phyloP scores from a whole-genome alignment of 2,888 invertebrate species.

The Baronia brevicornis region DNA sequence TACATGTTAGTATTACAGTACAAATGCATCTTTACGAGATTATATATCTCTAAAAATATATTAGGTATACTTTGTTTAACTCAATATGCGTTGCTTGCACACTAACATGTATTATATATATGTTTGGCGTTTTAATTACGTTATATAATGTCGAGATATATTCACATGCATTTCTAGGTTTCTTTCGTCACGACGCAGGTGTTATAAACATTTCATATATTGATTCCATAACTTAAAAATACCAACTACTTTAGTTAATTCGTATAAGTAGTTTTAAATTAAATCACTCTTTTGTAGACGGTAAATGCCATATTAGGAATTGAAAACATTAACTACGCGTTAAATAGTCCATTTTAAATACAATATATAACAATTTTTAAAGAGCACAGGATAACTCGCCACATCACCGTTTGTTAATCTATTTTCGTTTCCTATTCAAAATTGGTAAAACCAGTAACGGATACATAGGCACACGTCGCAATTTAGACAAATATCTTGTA shows the following conservation, averaged over 20 bases:
- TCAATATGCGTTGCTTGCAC: conserved; percentile 42
- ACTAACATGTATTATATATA: conserved; percentile 37
- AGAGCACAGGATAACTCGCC: conserved; percentile 39
- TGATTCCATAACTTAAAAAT: conserved; percentile 55
- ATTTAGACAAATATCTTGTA: conserved; percentile 37
- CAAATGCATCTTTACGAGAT: conserved; percentile 29
- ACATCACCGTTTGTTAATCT: conserved; percentile 31
- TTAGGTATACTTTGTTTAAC: conserved; percentile 39
- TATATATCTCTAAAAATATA: conserved; percentile 21
- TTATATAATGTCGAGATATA: conserved; percentile 32
- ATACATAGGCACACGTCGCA: conserved; percentile 50
- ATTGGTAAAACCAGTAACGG: conserved; percentile 50
- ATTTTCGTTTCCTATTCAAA: conserved; percentile 38
- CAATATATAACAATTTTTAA: conserved; percentile 31
- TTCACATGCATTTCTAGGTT: conserved; percentile 23
- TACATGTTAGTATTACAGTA: conserved; percentile 15
- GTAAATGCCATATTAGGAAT: conserved; percentile 75
- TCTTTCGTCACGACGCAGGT: conserved; percentile 18
- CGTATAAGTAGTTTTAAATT: conserved; percentile 57
- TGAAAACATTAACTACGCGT: conserved; percentile 53
- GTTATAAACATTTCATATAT: conserved; percentile 23
- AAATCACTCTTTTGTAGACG: conserved; percentile 68
- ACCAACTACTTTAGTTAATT: conserved; percentile 56
- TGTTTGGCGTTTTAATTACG: conserved; percentile 56
- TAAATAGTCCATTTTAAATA: conserved; percentile 37